Evolutionary conservation across 2,888 invertebrate species (phyloP), one percentile per base, ranked within the genome.

Genomic region (Diaprepes abbreviatus): DNA sequence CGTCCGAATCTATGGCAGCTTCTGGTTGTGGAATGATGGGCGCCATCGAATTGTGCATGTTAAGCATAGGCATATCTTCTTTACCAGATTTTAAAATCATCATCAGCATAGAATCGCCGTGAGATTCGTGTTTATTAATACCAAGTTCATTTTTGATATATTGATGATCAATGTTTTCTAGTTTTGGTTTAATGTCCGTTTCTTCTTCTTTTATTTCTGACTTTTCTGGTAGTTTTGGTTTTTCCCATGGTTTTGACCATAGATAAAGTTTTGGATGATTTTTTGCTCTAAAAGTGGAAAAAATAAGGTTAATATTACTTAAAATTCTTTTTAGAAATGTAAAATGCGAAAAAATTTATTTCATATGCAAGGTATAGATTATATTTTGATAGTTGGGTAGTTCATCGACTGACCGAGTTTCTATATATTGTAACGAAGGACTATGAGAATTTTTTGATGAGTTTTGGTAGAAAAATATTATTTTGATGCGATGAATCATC

Each of bases 211-310:
- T 76, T 1, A 54, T 12, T 48, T 74, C 68, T 24, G 69, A 62
- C 75, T 81, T 81, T 71, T 82, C 82, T 3, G 83, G 81, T 54
- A 83, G 69, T 52, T 79, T 75, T 83, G 84, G 14, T 84, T 89
- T 89, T 76, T 92, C 92, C 94, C 94, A 94, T 73, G 91, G 91
- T 77, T 93, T 93, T 0, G 94, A 92, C 95, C 94, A 95, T 0
- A 94, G 86, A 82, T 94, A 94, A 35, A 95, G 85, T 79, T 95
- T 95, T 0, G 94, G 94, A 80, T 95, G 95, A 81, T 93, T 91
- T 75, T 92, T 92, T 70, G 91, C 91, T 54, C 90, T 91, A 17
- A 40, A 40, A 40, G 17, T n/a, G n/a, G n/a, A n/a, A n/a, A n/a
- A n/a, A n/a, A n/a, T n/a, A n/a, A n/a, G n/a, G n/a, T n/a, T n/a